These are phyloP conservation scores for Propithecus coquereli DNA, from an alignment of 2,113 vertebrate genomes.

Conservation along the genomic window DNA sequence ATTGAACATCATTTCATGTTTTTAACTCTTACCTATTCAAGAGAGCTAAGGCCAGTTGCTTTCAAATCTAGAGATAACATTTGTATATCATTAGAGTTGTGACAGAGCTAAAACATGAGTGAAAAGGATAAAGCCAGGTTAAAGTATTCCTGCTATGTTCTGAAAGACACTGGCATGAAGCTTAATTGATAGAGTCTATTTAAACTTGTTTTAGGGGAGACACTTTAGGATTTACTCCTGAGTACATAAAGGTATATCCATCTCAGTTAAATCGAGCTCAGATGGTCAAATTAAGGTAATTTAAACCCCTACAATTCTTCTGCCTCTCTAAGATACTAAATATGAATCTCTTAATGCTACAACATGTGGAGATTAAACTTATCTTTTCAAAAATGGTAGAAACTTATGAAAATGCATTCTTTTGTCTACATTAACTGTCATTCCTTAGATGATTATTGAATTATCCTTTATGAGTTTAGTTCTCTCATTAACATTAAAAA, in stretches of 20 bases:
- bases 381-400: not conserved
- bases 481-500: not conserved
- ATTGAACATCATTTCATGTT: not conserved
- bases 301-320: not conserved
- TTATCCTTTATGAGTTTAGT: not conserved
- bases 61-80: not conserved
- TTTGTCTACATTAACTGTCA: not conserved
- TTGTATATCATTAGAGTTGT: not conserved
- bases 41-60: not conserved
- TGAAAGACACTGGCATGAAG: not conserved
- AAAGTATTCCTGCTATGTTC: not conserved
- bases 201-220: not conserved
- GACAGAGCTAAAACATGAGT: not conserved
- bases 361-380: not conserved
- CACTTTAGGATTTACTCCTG: not conserved
- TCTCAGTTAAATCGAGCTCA: not conserved
- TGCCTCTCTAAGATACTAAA: not conserved
- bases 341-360: not conserved
- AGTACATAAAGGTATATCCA: not conserved
- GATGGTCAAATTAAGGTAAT: not conserved
- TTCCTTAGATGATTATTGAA: not conserved
- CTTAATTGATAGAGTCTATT: not conserved
- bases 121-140: not conserved
- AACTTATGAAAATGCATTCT: not conserved
- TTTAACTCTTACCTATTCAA: not conserved